Evolutionary conservation across 2,113 vertebrate genomes (phyloP), one percentile per base, ranked within the genome.

Genomic region (Corythaixoides concolor): DNA sequence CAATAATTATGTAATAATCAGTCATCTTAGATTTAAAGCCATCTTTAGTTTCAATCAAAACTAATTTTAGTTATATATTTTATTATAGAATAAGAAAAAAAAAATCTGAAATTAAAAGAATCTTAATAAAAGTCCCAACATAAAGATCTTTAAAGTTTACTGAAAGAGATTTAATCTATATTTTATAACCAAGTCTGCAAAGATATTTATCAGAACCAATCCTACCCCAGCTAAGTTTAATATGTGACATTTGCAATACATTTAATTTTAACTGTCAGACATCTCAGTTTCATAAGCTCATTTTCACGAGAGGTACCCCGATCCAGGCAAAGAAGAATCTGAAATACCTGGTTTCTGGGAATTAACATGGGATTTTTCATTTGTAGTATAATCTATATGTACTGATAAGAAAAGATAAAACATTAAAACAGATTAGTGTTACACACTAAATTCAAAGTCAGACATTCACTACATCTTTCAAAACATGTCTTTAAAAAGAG

Each of bases 41-140:
- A 50, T 74, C 30, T 82, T 76, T 69, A n/a, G 76, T 94, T 96
- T 94, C 41, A 76, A 82, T 92, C 9, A 85, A 88, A 93, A 85
- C 60, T 1, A 28, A 15, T 76, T 73, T 88, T 49, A 88, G 64
- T 23, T 64, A 33, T 68, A 14, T 83, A 78, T 87, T 87, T 90
- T 84, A 62, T 67, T 69, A 59, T 16, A 86, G 35, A 89, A 82
- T 3, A 76, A 49, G 20, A 9, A n/a, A 56, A 45, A 52, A 41
- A 83, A 74, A 1, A 7, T 20, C 24, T 63, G 33, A 82, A 73
- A 88, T 66, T 45, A 83, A 88, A 94, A 85, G 3, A 73, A 37
- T 75, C 41, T 60, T 72, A 56, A 15, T 47, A 87, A 27, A 94
- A 62, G 27, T 28, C 15, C 17, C 13, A 90, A 8, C 7, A 73